Evolutionary conservation across 2,888 invertebrate species (phyloP), one percentile per base, ranked within the genome.

Genomic region (Unio delphinus): DNA sequence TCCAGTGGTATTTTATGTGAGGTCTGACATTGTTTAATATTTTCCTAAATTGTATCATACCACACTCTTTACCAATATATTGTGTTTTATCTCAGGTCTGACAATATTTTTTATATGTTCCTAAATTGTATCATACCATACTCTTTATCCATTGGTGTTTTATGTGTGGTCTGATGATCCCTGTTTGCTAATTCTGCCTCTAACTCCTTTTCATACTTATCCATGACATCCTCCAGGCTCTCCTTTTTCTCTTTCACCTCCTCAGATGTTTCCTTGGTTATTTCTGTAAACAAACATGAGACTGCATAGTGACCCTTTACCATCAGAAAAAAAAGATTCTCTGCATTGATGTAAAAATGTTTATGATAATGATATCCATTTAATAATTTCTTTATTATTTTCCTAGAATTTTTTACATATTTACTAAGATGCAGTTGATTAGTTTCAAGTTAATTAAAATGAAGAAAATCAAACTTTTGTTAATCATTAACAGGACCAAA

Each of bases 231-330:
- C 45, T 67, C 30, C 34, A 61, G 58, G 4, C 71, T 68, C 55
- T 67, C 56, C 59, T 72, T 67, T 26, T 70, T 62, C 15, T 70
- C 63, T 34, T 72, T 68, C 55, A 61, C 70, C 57, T 74, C 74
- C 7, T 77, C 80, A 1, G 34, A 7, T 34, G 64, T 65, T 64
- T 84, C 83, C 69, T 82, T 83, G 61, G 78, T 81, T 23, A 83
- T 83, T 70, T 85, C 83, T 83, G 65, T 58, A 3, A 45, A 45
- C 45, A 45, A 45, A 45, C 45, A 45, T 34, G 34, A 45, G 1
- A 45, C 2, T 45, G 45, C 15, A 45, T 15, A 11, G 45, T 45
- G 45, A 15, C 15, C 45, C 45, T 45, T 15, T 45, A 15, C 11
- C 45, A 45, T 45, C 7, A 34, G 3, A 30, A 30, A 23, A 23